phyloP scores from a whole-genome alignment of 30 jellyfish, hydroid and myxozoan genomes.

The Turritopsis dohrnii region DNA sequence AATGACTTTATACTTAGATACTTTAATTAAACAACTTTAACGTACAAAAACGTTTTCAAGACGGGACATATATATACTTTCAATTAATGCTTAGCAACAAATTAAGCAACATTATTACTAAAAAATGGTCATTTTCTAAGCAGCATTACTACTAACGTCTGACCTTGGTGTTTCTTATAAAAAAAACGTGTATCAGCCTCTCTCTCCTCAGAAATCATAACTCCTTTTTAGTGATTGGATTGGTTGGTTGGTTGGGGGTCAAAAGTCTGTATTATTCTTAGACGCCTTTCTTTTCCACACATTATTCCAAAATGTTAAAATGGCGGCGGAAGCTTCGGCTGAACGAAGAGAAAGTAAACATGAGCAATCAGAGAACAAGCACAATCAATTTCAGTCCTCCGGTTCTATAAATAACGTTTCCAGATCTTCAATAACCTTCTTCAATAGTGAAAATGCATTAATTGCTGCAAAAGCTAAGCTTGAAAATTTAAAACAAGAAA shows the following conservation, averaged over 20 bases:
- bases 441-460: slow-evolving; percentile 10
- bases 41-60: too few species aligned
- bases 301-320: slow-evolving; percentile 1
- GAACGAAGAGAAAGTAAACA: neutral
- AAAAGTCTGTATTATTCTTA: neutral
- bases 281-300: neutral
- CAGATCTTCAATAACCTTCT: slow-evolving; percentile 18
- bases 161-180: too few species aligned
- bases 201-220: too few species aligned
- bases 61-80: too few species aligned
- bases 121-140: too few species aligned
- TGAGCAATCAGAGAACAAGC: neutral
- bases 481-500: slow-evolving; percentile 1
- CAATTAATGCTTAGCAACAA: too few species aligned
- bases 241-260: neutral
- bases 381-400: neutral
- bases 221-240: too few species aligned
- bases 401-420: slow-evolving; percentile 1
- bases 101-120: too few species aligned
- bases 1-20: too few species aligned
- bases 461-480: neutral
- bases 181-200: too few species aligned
- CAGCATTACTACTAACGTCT: too few species aligned
- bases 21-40: too few species aligned
- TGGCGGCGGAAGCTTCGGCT: slow-evolving; percentile 32